phyloP scores from a whole-genome alignment of 2,797 vertebrate species.

The Lepus townsendii region DNA sequence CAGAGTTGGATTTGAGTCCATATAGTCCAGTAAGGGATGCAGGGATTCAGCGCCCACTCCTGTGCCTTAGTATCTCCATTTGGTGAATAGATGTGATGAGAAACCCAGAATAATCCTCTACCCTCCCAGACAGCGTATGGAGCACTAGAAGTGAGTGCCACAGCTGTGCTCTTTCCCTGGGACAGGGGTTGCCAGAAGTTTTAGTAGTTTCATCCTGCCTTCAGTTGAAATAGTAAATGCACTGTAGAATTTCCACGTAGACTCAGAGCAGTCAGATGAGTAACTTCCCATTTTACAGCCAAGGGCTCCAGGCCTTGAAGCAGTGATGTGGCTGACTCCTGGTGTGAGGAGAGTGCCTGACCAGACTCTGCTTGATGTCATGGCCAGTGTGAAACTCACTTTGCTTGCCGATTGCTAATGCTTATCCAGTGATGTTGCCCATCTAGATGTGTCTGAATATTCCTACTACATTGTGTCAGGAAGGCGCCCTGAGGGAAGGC shows the following conservation, averaged over 20 bases:
- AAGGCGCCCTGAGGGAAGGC: neutral
- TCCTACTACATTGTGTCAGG: neutral
- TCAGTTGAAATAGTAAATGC: neutral
- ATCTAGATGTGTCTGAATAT: neutral
- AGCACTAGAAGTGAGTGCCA: neutral
- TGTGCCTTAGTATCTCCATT: neutral
- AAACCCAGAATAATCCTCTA: slow-evolving; percentile 36
- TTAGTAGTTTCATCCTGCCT: neutral
- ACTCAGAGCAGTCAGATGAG: neutral
- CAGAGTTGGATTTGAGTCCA: too few relatives aligned
- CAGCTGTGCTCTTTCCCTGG: neutral
- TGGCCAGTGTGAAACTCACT: neutral
- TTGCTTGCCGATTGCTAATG: neutral
- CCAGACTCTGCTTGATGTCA: neutral
- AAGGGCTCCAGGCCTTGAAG: neutral
- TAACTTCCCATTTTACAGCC: slow-evolving; percentile 17
- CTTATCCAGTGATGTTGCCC: neutral
- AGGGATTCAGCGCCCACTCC: too few relatives aligned
- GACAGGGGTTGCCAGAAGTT: neutral
- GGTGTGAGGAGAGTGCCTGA: neutral
- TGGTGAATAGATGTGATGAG: neutral
- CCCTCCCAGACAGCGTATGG: neutral
- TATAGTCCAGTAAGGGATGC: too few relatives aligned
- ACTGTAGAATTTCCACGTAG: neutral
- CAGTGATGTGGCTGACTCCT: neutral